Percentiles rank a stretch among this genome's conserved stretches.
Conservation (phyloP, 2,888 invertebrate genomes). For the Brenthis hecate region DNA sequence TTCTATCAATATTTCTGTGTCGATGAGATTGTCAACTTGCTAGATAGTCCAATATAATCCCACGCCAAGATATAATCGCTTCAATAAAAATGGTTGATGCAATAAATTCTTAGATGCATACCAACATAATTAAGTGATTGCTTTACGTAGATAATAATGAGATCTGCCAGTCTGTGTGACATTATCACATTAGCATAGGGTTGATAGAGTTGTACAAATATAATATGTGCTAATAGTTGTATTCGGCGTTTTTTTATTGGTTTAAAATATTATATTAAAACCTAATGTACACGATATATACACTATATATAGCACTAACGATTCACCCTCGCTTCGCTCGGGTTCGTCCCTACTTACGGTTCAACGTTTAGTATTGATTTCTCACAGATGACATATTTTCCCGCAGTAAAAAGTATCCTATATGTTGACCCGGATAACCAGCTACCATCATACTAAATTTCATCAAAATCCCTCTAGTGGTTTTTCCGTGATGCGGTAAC, state of each 20-base stretch:
- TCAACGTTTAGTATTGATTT: too few species aligned
- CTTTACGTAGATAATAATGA: slow-evolving; percentile 42
- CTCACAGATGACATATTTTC: too few species aligned
- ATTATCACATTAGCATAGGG: slow-evolving; percentile 32
- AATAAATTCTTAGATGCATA: slow-evolving; percentile 43
- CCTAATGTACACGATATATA: neutral
- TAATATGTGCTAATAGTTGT: neutral
- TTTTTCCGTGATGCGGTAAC: too few species aligned
- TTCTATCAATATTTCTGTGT: slow-evolving; percentile 16
- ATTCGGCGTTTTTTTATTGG: neutral
- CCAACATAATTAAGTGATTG: slow-evolving; percentile 42
- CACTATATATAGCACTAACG: too few species aligned
- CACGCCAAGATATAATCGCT: slow-evolving; percentile 31
- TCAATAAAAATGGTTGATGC: slow-evolving; percentile 40
- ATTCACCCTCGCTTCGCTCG: too few species aligned
- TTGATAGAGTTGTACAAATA: slow-evolving; percentile 15
- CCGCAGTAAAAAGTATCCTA: too few species aligned
- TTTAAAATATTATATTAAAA: neutral
- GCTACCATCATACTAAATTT: too few species aligned
- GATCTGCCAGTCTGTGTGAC: slow-evolving; percentile 39
- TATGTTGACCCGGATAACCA: too few species aligned
- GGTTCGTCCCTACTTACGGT: too few species aligned
- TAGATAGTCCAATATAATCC: slow-evolving; percentile 31
- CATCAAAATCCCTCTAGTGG: too few species aligned
- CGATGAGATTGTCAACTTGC: slow-evolving; percentile 32